Conservation (phyloP, 2,113 vertebrate genomes). For the Chionomys nivalis region DNA sequence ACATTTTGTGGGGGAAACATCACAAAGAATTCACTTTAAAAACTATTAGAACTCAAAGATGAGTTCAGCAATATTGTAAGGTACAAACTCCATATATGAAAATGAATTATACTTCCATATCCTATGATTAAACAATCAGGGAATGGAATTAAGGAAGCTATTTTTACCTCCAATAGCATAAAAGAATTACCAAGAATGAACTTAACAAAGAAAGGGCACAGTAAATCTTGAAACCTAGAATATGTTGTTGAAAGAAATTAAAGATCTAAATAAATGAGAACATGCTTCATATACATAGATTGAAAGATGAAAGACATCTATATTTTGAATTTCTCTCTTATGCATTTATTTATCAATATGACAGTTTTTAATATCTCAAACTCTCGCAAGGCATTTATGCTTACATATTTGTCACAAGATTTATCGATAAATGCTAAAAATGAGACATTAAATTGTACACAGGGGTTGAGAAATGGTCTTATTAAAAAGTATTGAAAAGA, state of each 20-base stretch:
- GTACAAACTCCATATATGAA: neutral
- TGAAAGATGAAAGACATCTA: conserved; percentile 12
- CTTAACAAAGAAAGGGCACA: neutral
- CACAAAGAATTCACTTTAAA: conserved; percentile 10
- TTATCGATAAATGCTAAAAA: conserved; percentile 48
- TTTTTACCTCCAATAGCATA: neutral
- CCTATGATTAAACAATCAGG: neutral
- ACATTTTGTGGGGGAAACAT: neutral
- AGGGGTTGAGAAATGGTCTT: conserved; percentile 25
- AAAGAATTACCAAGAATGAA: neutral
- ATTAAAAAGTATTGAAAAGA: conserved; percentile 41
- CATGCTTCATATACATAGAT: neutral
- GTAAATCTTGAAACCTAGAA: neutral
- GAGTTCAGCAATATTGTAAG: neutral
- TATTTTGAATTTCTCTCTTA: conserved; percentile 42
- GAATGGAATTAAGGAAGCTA: conserved; percentile 6
- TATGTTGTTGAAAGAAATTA: conserved; percentile 15
- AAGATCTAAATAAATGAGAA: conserved; percentile 42
- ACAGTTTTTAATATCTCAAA: conserved; percentile 46
- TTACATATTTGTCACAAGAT: conserved; percentile 25
- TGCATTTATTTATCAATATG: conserved; percentile 28
- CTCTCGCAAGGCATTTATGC: neutral
- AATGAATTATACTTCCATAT: neutral
- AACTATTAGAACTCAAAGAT: neutral
- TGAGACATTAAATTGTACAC: neutral